Conservation (phyloP, 2,888 invertebrate genomes). For the Galeruca laticollis region DNA sequence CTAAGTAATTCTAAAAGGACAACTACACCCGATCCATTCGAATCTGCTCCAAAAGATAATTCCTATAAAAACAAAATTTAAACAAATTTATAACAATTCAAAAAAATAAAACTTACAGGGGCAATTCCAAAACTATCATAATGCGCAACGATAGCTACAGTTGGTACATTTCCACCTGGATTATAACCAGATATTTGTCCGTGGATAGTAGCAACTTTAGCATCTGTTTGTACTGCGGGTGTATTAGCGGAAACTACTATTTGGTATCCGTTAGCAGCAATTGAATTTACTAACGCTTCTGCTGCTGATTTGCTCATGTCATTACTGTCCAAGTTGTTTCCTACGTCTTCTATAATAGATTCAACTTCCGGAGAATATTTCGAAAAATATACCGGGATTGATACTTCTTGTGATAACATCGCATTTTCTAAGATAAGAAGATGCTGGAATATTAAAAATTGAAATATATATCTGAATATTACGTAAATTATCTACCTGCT, state of each 20-base stretch:
- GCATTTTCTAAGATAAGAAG: conserved; percentile 84
- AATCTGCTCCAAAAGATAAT: conserved; percentile 89
- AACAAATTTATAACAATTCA: background rate
- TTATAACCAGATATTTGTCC: conserved; percentile 85
- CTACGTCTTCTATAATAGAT: conserved; percentile 81
- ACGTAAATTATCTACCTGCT: conserved; percentile 70
- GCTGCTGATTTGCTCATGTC: conserved; percentile 82
- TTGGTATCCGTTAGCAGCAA: conserved; percentile 96
- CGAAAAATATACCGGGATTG: conserved; percentile 90
- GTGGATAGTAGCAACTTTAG: conserved; percentile 88
- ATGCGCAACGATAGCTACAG: conserved; percentile 92
- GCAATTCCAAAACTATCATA: conserved; percentile 92
- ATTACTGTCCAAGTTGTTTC: conserved; percentile 75
- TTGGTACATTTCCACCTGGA: conserved; percentile 75
- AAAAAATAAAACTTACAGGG: conserved; percentile 89
- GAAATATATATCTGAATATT: conserved; percentile 30
- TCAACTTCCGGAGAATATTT: conserved; percentile 80
- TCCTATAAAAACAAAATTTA: conserved; percentile 72
- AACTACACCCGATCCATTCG: conserved; percentile 92
- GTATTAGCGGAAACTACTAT: conserved; percentile 84
- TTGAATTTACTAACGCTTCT: conserved; percentile 85
- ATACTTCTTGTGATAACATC: conserved; percentile 80
- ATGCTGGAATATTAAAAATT: conserved; percentile 69
- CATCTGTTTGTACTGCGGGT: conserved; percentile 79
- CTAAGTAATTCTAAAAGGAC: conserved; percentile 89